phyloP scores from a whole-genome alignment of 2,113 vertebrate genomes.

The Silurus asotus region DNA sequence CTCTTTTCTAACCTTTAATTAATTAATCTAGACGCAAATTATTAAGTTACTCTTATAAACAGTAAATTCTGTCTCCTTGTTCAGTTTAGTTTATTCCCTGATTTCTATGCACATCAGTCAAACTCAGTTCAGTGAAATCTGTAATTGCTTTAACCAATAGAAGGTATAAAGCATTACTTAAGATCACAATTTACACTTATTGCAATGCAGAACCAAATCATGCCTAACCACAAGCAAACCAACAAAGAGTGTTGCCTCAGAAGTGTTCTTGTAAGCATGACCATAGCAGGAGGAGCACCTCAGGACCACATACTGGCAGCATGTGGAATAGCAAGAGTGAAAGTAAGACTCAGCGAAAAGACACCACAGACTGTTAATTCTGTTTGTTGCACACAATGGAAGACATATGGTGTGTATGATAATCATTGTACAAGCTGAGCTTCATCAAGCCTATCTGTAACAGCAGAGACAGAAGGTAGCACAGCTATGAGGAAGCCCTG shows the following conservation, averaged over 20 bases:
- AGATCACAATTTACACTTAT: background rate
- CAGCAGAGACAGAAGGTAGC: background rate
- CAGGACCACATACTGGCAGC: conserved; percentile 7
- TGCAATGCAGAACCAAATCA: background rate
- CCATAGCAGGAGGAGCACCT: conserved; percentile 11
- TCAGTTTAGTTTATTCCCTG: no score
- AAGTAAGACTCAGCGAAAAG: conserved; percentile 12
- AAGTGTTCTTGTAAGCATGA: background rate
- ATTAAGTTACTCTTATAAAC: background rate
- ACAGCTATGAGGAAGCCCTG: background rate
- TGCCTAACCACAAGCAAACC: background rate
- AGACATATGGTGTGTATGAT: conserved; percentile 14
- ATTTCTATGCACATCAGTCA: background rate
- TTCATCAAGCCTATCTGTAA: background rate
- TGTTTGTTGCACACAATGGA: background rate
- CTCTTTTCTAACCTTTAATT: background rate
- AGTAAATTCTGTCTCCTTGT: background rate
- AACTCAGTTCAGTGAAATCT: background rate
- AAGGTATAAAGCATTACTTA: background rate
- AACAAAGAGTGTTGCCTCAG: background rate
- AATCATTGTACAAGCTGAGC: conserved; percentile 17
- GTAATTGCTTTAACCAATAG: background rate
- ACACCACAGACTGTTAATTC: conserved; percentile 4
- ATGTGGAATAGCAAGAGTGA: background rate
- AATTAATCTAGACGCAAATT: background rate